Evolutionary conservation across 2,113 vertebrate genomes (phyloP), one percentile per base, ranked within the genome.

Genomic region (Hippolais icterina): DNA sequence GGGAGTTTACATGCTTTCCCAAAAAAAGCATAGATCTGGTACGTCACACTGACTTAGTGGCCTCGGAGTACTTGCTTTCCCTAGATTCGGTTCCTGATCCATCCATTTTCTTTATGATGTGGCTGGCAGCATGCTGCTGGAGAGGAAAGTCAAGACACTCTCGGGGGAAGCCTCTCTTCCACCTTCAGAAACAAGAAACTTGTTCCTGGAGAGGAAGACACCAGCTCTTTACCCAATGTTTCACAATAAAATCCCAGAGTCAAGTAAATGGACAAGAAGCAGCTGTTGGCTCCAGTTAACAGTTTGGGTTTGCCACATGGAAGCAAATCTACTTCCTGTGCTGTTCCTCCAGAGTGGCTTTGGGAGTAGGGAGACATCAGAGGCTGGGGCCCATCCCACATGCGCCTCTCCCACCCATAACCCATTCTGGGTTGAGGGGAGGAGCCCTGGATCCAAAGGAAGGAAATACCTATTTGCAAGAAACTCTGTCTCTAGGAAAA

Each of bases 101-200:
- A 35, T 24, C 23, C 0, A 0, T 65, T 80, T 74, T 56, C 37
- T 53, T 83, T 56, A 76, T 9, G 56, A 68, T 39, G 23, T 16
- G 33, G 60, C 23, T 6, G 10, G 31, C 83, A 92, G 31, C 41
- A 61, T 0, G 0, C 23, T 53, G 33, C 49, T 3, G 2, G 25
- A 75, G 18, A 46, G 29, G 1, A 75, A 9, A 83, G 37, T 76
- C 20, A 41, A 57, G 13, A 31, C 3, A 19, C 35, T 27, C 41
- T 3, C 1, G 11, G 4, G 10, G 8, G 9, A 86, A 75, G 24
- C 8, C 15, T 42, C 57, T 76, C 25, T 77, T 52, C 27, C 15
- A 53, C 49, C 42, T 90, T 61, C 60, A 63, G 24, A 78, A 31
- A 19, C 2, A 2, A 25, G 9, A 5, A 65, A 11, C 57, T 72